Evolutionary conservation across 2,888 invertebrate species (phyloP).

Genomic region (Cryptus viduatorius): DNA sequence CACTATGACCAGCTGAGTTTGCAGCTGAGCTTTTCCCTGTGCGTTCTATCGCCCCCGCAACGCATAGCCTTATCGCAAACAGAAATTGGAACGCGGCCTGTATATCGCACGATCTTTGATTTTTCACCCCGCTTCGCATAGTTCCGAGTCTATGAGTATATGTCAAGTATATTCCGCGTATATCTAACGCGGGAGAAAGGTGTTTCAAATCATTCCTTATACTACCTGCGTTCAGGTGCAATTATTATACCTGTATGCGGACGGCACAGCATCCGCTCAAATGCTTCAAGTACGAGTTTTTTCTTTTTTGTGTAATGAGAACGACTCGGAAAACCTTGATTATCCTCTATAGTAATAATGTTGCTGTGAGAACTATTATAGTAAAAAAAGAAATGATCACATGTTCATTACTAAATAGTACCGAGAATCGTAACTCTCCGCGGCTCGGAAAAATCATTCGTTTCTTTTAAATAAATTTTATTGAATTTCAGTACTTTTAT

Average conservation of each 20-base stretch:
- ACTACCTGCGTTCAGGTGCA: slow-evolving; percentile 25
- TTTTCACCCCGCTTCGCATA: slow-evolving; percentile 46
- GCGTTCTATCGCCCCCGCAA: slow-evolving; percentile 32
- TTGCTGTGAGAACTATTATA: neutral
- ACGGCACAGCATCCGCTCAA: neutral
- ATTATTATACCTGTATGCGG: neutral
- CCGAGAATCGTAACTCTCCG: neutral
- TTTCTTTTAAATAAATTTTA: neutral
- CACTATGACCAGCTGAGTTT: slow-evolving; percentile 36
- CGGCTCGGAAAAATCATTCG: neutral
- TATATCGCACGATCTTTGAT: slow-evolving; percentile 62
- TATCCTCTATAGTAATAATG: neutral
- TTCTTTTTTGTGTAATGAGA: slow-evolving; percentile 2
- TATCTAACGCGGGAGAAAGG: slow-evolving; percentile 56
- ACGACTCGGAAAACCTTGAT: slow-evolving; percentile 2
- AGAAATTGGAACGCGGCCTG: slow-evolving; percentile 64
- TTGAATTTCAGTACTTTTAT: neutral
- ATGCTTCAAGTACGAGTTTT: slow-evolving; percentile 6
- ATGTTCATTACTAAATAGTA: neutral
- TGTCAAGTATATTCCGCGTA: neutral
- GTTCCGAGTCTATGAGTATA: slow-evolving; percentile 18
- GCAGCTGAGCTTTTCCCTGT: slow-evolving; percentile 59
- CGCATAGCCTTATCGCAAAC: slow-evolving; percentile 41
- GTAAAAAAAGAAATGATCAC: neutral
- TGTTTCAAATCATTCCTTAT: slow-evolving; percentile 45